phyloP scores from a whole-genome alignment of 35 echinoderm and acorn worm species.

The Lytechinus pictus region DNA sequence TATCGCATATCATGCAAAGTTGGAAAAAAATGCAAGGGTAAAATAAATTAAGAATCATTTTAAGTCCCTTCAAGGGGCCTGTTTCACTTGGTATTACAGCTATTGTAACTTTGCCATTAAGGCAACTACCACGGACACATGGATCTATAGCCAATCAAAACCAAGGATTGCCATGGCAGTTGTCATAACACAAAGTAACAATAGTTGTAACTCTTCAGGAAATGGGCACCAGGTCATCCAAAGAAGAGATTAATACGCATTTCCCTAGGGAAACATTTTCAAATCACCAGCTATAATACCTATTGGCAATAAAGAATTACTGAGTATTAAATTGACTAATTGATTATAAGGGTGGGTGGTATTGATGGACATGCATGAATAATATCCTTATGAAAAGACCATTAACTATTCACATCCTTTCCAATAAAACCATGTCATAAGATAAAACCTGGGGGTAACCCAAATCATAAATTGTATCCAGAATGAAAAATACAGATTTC shows the following conservation, averaged over 20 bases:
- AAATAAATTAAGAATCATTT: neutral
- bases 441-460: neutral
- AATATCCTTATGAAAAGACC: neutral
- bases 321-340: neutral
- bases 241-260: too few species aligned
- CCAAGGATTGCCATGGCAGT: too few species aligned
- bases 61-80: too few species aligned
- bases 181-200: too few species aligned
- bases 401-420: neutral
- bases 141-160: too few species aligned
- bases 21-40: neutral
- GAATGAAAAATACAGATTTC: neutral
- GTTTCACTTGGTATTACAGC: too few species aligned
- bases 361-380: neutral
- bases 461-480: neutral
- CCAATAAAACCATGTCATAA: neutral
- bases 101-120: too few species aligned
- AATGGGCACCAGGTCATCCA: too few species aligned
- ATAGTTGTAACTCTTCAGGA: too few species aligned
- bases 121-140: too few species aligned
- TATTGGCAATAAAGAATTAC: neutral
- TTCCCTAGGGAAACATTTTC: too few species aligned
- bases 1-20: neutral
- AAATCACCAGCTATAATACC: neutral
- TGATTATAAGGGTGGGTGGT: neutral